Conservation (phyloP, 2,113 vertebrate genomes). For the Perca flavescens region DNA sequence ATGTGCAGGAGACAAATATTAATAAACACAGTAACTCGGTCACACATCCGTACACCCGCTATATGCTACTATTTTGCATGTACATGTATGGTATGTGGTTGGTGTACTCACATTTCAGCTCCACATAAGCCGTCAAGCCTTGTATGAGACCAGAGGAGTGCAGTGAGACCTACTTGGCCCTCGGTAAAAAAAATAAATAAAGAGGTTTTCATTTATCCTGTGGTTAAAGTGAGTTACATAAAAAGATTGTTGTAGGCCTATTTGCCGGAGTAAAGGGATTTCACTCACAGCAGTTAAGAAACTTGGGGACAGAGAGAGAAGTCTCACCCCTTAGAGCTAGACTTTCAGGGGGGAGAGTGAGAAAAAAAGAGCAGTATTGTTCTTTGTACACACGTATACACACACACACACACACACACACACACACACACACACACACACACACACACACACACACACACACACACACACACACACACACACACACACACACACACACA, state of each 20-base stretch:
- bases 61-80: background rate
- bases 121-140: slow-evolving; percentile 5
- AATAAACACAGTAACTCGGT: slow-evolving; percentile 19
- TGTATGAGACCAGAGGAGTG: slow-evolving; percentile 8
- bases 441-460: slow-evolving; percentile 28
- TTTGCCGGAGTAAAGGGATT: slow-evolving; percentile 36
- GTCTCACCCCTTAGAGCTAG: slow-evolving; percentile 11
- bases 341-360: slow-evolving; percentile 25
- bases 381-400: slow-evolving; percentile 56
- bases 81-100: background rate
- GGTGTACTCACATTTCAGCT: slow-evolving; percentile 31
- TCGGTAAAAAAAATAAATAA: background rate
- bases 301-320: slow-evolving; percentile 54
- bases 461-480: slow-evolving; percentile 24
- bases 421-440: slow-evolving; percentile 28
- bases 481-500: no score
- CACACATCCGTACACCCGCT: background rate
- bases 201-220: slow-evolving; percentile 40
- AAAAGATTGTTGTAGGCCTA: slow-evolving; percentile 43
- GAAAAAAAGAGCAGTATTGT: slow-evolving; percentile 63
- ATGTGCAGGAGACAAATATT: slow-evolving; percentile 23
- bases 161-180: slow-evolving; percentile 4
- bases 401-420: slow-evolving; percentile 44
- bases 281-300: slow-evolving; percentile 39
- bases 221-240: slow-evolving; percentile 47